Base-by-base conservation (phyloP, 2,797 vertebrate species). In the Macrochelys suwanniensis region DNA sequence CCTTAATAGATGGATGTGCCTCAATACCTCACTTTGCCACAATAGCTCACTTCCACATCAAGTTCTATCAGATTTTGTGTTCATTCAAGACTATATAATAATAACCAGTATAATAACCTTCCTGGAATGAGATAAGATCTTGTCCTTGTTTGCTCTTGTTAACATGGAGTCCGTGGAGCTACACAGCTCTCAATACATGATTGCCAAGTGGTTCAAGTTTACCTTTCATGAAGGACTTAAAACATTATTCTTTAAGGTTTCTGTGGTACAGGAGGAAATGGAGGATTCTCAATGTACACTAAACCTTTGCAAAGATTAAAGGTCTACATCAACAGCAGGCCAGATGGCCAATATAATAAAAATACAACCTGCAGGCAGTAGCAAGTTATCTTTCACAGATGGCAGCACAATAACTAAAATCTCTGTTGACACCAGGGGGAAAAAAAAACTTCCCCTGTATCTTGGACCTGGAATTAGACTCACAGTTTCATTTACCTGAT, bases 311-410 rank as follows among this genome's bases (percentile, higher is more conserved):
- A 94, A 94, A 90, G 54, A 82, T 92, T 15, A 4, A 82, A 94
- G 91, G 68, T 86, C 49, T 79, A 68, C 77, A 96, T 77, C 91
- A 96, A 65, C 87, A 97, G 56, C 59, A 83, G 54, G 81, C 93
- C 97, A 97, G 92, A 97, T 95, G 95, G 96, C 51, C 89, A 94
- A 85, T 82, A 92, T 92, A 96, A 94, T 71, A 96, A 95, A 90
- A 95, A 93, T 80, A 74, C 83, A 96, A 61, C 57, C 80, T 88
- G 91, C 61, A 94, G 92, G 83, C n/a, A 93, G 80, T 54, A 93
- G 78, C 95, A 82, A 95, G 86, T 84, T 89, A 95, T 86, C 84
- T 95, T 95, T 91, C 87, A 88, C 94, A 96, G 97, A 95, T 82
- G 89, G 93, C 57, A 89, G 84, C 89, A 94, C 49, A 93, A 89